phyloP scores from a whole-genome alignment of 2,888 invertebrate species.

The Drosophila colorata region DNA sequence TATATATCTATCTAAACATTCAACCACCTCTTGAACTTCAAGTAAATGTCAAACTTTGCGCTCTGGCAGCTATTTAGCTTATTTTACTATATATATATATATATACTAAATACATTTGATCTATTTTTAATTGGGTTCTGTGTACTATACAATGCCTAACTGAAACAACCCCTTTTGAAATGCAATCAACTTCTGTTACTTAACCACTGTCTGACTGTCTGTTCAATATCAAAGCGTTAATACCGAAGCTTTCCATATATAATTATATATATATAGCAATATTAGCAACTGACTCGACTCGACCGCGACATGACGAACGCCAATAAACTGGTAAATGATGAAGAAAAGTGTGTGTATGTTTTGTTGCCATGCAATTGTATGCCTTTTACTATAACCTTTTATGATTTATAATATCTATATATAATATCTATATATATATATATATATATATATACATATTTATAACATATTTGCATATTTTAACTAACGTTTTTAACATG shows the following conservation, averaged over 20 bases:
- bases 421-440: conserved; percentile 11
- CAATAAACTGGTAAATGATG: conserved; percentile 28
- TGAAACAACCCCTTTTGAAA: no score
- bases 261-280: conserved; percentile 10
- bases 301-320: conserved; percentile 48
- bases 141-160: conserved; percentile 11
- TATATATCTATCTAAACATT: conserved; percentile 11
- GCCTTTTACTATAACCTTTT: conserved; percentile 68
- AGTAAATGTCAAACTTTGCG: conserved; percentile 7
- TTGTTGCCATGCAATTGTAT: conserved; percentile 79
- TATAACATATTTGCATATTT: conserved; percentile 6
- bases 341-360: conserved; percentile 76
- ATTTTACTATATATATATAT: conserved; percentile 14
- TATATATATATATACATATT: conserved; percentile 8
- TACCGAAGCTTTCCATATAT: conserved; percentile 9
- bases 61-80: conserved; percentile 31
- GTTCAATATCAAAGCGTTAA: conserved; percentile 22
- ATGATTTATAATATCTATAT: conserved; percentile 40
- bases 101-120: conserved; percentile 10
- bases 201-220: conserved; percentile 13
- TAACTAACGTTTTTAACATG: conserved; percentile 7
- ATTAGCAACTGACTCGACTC: conserved; percentile 43
- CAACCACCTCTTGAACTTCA: conserved; percentile 2
- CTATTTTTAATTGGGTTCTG: conserved; percentile 29
- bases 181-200: conserved; percentile 2